Evolutionary conservation across 2,797 vertebrate genomes (phyloP), one percentile per base, ranked within the genome.

Genomic region (Lindbergichthys nudifrons): DNA sequence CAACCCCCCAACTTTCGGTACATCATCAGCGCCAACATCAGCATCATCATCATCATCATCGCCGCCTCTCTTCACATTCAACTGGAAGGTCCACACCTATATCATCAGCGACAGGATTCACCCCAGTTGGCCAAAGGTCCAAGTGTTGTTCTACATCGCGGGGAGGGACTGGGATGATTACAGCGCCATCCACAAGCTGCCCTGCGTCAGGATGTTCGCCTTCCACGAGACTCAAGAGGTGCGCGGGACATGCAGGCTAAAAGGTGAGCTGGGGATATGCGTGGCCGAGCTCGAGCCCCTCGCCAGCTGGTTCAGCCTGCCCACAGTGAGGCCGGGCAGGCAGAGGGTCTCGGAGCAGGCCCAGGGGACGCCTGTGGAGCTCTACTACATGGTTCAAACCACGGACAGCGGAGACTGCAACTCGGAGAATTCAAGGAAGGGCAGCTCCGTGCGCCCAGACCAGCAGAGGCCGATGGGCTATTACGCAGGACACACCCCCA

Each of bases 141-240:
- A 96, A 71, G 94, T 96, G 64, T 77, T 96, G 78, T 96, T 96
- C 89, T 95, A 96, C 42, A 80, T 96, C 3, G 92, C 92, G 1
- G 96, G 95, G 8, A 84, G 95, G 71, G 94, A 96, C 88, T 96
- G 96, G 96, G 95, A 96, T 45, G 94, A 96, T 81, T 95, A 95
- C 83, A 95, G 93, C 39, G 81, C 92, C 13, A 85, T 93, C 72
- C 92, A 94, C 77, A 92, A 87, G 76, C 92, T 96, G 70, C 96
- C 96, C 75, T 96, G 96, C 30, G 81, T 96, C 70, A 77, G 91
- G 52, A 94, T 96, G 93, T 95, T 96, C 5, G 96, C 95, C 64
- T 96, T 96, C 82, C 94, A 96, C 3, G 95, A 96, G 91, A 96
- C 96, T 12, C 94, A 96, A 83, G 96, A 96, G 68, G 95, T 95